Conservation (phyloP, 30 jellyfish, hydroid and myxozoan species). For the Hydractinia echinata region DNA sequence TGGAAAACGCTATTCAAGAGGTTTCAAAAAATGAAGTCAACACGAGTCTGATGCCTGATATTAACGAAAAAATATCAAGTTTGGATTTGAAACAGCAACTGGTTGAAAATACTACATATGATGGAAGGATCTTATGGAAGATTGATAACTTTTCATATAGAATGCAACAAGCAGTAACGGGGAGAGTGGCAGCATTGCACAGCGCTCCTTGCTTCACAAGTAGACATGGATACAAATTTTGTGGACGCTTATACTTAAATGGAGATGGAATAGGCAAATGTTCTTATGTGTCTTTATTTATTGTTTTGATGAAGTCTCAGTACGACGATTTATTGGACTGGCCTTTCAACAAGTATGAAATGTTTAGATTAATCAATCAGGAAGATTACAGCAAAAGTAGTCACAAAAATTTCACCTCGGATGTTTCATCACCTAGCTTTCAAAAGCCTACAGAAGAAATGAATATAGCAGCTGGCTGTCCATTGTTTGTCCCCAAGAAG, state of each 20-base stretch:
- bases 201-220: conserved; percentile 86
- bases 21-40: background rate
- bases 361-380: conserved; percentile 39
- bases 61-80: conserved; percentile 35
- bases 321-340: conserved; percentile 70
- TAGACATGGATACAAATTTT: conserved; percentile 78
- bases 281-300: conserved; percentile 61
- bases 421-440: conserved; percentile 74
- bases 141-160: conserved; percentile 50
- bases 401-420: conserved; percentile 64
- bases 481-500: conserved; percentile 55
- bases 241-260: conserved; percentile 72
- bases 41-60: background rate
- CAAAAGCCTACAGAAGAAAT: conserved; percentile 75
- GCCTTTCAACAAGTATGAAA: conserved; percentile 75
- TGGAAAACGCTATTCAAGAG: conserved; percentile 12
- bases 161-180: conserved; percentile 64
- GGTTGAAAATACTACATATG: conserved; percentile 57
- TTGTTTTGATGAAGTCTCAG: conserved; percentile 82
- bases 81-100: conserved; percentile 61
- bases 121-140: conserved; percentile 73
- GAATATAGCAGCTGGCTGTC: conserved; percentile 92
- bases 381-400: conserved; percentile 2
- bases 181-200: conserved; percentile 72
- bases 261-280: conserved; percentile 96